Percentiles rank a stretch among this genome's conserved stretches.
Conservation (phyloP, 2,797 vertebrate genomes). For the Malurus splendens region DNA sequence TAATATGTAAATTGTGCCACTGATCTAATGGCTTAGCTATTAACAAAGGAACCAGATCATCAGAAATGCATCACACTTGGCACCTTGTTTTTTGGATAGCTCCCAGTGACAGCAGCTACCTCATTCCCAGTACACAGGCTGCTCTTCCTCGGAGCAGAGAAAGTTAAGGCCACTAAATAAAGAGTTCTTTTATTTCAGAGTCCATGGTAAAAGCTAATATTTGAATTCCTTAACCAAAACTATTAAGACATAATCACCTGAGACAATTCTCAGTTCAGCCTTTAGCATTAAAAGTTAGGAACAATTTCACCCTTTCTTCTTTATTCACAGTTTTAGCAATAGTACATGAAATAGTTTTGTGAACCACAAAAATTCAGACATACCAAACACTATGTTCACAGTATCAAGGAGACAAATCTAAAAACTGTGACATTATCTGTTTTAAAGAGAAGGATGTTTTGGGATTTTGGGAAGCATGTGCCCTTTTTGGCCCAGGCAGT, state of each 20-base stretch:
- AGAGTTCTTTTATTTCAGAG: not conserved
- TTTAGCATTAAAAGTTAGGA: not conserved
- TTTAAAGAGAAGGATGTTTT: not conserved
- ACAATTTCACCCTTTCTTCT: not conserved
- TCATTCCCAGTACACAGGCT: not conserved
- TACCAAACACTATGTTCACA: rapidly evolving
- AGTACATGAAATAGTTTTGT: not conserved
- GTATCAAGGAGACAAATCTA: not conserved
- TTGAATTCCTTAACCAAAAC: not conserved
- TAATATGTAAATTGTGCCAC: not conserved
- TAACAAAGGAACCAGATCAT: not conserved
- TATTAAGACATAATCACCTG: not conserved
- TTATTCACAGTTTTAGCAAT: not conserved
- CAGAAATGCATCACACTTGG: not conserved
- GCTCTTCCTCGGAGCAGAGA: rapidly evolving
- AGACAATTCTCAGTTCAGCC: not conserved
- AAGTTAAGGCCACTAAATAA: not conserved
- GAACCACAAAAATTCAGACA: not conserved
- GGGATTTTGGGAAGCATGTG: not conserved
- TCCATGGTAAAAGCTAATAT: not conserved
- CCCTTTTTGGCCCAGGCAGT: not conserved
- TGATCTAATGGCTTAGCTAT: not conserved
- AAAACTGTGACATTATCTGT: not conserved
- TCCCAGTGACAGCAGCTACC: not conserved
- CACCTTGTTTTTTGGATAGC: not conserved